Conservation (phyloP, 2,113 vertebrate genomes). For the Capreolus pygargus region DNA sequence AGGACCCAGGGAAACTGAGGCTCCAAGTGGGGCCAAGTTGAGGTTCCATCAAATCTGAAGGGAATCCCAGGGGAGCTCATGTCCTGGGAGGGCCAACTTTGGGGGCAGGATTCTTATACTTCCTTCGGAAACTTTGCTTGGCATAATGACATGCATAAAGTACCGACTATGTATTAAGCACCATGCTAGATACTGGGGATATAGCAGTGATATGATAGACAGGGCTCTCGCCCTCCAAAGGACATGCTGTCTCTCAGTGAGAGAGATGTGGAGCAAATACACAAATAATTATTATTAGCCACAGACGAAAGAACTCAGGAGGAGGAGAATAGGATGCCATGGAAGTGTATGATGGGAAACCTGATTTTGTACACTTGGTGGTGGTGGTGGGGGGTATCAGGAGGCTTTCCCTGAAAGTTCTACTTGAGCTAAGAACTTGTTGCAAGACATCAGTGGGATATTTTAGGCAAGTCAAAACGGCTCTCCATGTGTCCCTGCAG, state of each 20-base stretch:
- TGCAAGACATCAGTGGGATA: neutral
- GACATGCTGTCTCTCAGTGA: rapidly evolving
- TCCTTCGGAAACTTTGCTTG: neutral
- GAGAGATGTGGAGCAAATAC: neutral
- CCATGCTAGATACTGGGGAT: neutral
- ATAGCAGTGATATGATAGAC: neutral
- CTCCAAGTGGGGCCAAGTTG: neutral
- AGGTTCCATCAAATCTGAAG: neutral
- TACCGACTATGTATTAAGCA: neutral
- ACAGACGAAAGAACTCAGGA: neutral
- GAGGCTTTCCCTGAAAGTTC: neutral
- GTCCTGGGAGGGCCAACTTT: neutral
- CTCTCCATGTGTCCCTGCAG: neutral
- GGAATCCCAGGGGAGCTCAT: neutral
- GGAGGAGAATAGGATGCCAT: neutral
- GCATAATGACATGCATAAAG: neutral
- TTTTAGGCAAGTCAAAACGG: neutral
- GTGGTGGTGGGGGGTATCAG: neutral
- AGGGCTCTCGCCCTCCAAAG: neutral
- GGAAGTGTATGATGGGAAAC: neutral
- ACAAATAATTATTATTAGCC: neutral
- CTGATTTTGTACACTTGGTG: neutral
- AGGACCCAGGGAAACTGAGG: neutral
- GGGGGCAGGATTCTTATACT: neutral
- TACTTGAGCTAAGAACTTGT: neutral